Percentiles rank a stretch among this genome's conserved stretches.
Conservation (phyloP, 2,113 vertebrate species). For the Colistium nudipinnis region DNA sequence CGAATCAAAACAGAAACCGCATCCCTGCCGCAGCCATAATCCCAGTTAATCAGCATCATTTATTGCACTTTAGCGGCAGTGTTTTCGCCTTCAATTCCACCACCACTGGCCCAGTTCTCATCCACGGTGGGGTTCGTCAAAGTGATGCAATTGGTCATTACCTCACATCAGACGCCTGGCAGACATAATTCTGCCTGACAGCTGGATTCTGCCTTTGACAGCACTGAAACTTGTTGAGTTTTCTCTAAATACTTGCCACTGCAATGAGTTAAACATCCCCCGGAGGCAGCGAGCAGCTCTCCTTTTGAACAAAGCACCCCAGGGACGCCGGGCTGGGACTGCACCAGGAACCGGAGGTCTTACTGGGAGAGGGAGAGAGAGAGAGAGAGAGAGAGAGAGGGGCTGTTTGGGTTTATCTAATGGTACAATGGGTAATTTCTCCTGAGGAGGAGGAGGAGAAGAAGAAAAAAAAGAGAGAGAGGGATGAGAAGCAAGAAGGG, state of each 20-base stretch:
- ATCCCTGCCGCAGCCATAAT: slow-evolving; percentile 76
- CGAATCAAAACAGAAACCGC: slow-evolving; percentile 75
- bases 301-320: slow-evolving; percentile 93
- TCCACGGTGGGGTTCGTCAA: slow-evolving; percentile 68
- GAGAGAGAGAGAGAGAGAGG: too few species aligned
- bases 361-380: slow-evolving; percentile 85
- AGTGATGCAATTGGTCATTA: slow-evolving; percentile 89
- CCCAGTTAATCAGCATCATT: slow-evolving; percentile 79
- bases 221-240: slow-evolving; percentile 93
- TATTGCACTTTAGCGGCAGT: slow-evolving; percentile 75
- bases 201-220: slow-evolving; percentile 92
- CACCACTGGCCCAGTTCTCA: slow-evolving; percentile 71
- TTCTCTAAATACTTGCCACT: slow-evolving; percentile 94
- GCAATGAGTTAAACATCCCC: slow-evolving; percentile 99
- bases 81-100: slow-evolving; percentile 77
- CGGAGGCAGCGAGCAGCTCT: slow-evolving; percentile 90
- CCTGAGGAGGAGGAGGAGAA: slow-evolving; percentile 82
- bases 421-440: slow-evolving; percentile 94
- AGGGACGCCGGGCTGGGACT: slow-evolving; percentile 93
- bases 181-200: slow-evolving; percentile 94
- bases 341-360: slow-evolving; percentile 91
- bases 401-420: slow-evolving; percentile 92
- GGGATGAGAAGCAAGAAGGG: slow-evolving; percentile 65
- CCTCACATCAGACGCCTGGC: slow-evolving; percentile 89
- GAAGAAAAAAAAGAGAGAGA: too few species aligned